Evolutionary conservation across 2,113 vertebrate species (phyloP).

Genomic region (Eleginops maclovinus): DNA sequence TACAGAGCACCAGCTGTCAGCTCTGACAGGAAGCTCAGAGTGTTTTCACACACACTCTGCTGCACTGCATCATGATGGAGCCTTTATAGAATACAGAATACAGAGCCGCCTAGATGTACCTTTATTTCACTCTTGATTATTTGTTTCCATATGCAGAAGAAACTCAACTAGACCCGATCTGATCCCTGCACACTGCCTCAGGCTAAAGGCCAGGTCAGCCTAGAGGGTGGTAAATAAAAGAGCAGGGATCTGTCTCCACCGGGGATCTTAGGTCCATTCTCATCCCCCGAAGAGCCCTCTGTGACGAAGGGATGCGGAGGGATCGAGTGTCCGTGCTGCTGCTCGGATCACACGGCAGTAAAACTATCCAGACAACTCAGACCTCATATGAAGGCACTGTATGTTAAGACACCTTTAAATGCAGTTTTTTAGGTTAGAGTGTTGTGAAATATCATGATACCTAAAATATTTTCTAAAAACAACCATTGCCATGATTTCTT

Average conservation of each 20-base stretch:
- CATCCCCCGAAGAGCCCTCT: slow-evolving; percentile 78
- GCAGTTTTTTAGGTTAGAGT: too few relatives aligned
- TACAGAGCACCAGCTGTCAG: slow-evolving; percentile 57
- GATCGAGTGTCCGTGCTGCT: slow-evolving; percentile 76
- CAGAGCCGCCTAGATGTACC: not conserved
- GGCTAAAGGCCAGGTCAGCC: slow-evolving; percentile 54
- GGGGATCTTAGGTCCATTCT: slow-evolving; percentile 69
- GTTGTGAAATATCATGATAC: too few relatives aligned
- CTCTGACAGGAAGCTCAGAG: slow-evolving; percentile 58
- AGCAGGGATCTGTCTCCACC: slow-evolving; percentile 75
- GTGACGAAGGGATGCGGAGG: slow-evolving; percentile 65
- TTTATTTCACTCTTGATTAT: not conserved
- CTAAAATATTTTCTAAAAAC: too few relatives aligned
- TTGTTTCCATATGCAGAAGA: not conserved
- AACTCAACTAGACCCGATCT: slow-evolving; percentile 26
- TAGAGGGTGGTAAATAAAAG: slow-evolving; percentile 82
- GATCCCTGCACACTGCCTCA: slow-evolving; percentile 31
- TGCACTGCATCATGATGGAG: slow-evolving; percentile 16
- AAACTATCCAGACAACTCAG: slow-evolving; percentile 70
- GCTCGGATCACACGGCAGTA: slow-evolving; percentile 77
- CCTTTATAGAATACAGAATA: slow-evolving; percentile 8
- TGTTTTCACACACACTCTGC: slow-evolving; percentile 62
- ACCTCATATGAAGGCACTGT: slow-evolving; percentile 3
- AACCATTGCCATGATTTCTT: too few relatives aligned
- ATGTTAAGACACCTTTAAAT: not conserved